Evolutionary conservation across 2,113 vertebrate species (phyloP).

Genomic region (Herpetotheres cachinnans): DNA sequence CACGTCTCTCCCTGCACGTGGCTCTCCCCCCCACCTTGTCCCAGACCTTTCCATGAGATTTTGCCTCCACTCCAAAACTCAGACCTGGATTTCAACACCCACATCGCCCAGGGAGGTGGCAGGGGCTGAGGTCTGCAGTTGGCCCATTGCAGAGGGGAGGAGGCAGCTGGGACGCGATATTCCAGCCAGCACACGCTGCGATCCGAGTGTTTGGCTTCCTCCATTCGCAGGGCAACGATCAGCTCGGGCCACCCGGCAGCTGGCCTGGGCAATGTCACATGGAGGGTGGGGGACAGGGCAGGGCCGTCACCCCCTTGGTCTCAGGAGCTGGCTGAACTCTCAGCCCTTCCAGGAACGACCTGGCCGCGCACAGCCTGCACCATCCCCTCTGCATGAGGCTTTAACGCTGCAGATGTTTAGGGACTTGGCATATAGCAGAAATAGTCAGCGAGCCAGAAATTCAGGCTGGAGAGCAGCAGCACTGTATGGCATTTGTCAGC

Average conservation of each 20-base stretch:
- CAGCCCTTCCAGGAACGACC: neutral
- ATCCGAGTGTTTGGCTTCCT: rapidly evolving
- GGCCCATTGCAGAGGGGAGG: neutral
- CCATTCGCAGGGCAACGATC: rapidly evolving
- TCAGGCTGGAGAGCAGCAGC: neutral
- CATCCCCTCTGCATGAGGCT: rapidly evolving
- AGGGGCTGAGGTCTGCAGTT: neutral
- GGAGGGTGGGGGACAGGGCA: neutral
- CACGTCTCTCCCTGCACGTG: neutral
- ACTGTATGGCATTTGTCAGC: neutral
- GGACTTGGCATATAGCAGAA: neutral
- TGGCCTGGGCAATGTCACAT: rapidly evolving
- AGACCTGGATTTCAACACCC: neutral
- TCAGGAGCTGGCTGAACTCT: neutral
- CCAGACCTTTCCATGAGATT: neutral
- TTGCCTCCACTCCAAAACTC: neutral
- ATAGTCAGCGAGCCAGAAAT: neutral
- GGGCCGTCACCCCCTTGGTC: neutral
- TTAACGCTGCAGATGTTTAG: neutral
- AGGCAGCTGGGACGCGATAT: neutral
- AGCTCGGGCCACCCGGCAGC: neutral
- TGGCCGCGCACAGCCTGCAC: neutral
- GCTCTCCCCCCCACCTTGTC: neutral
- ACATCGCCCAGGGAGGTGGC: rapidly evolving
- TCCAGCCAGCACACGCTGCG: neutral